phyloP scores from a whole-genome alignment of 2,888 invertebrate species.

The Dastarcus helophoroides region DNA sequence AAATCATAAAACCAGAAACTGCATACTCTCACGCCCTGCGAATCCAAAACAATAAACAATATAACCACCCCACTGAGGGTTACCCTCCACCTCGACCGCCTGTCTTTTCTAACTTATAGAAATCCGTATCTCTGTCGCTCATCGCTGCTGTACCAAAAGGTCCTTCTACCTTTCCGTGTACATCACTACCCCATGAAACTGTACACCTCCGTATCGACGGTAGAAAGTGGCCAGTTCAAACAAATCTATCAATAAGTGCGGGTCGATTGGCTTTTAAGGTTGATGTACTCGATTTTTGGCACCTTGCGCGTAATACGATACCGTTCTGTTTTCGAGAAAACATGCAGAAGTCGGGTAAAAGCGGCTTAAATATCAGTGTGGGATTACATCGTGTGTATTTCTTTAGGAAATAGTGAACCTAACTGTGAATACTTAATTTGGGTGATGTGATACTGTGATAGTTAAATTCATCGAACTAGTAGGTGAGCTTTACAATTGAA shows the following conservation, averaged over 20 bases:
- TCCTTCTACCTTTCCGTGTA: slow-evolving; percentile 9
- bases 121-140: too few relatives aligned
- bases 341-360: too few relatives aligned
- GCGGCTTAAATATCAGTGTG: too few relatives aligned
- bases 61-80: slow-evolving; percentile 8
- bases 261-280: slow-evolving; percentile 10
- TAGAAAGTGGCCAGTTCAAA: slow-evolving; percentile 17
- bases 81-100: slow-evolving; percentile 7
- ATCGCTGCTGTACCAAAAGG: too few relatives aligned
- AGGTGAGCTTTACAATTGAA: too few relatives aligned
- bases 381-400: too few relatives aligned
- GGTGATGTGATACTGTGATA: too few relatives aligned
- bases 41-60: slow-evolving; percentile 12
- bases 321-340: too few relatives aligned
- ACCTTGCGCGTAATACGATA: neutral
- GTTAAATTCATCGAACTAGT: too few relatives aligned
- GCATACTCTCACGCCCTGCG: slow-evolving; percentile 29
- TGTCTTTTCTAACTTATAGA: slow-evolving; percentile 6
- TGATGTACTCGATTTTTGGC: neutral
- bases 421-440: too few relatives aligned
- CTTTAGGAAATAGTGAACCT: too few relatives aligned
- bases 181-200: slow-evolving; percentile 16
- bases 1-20: slow-evolving; percentile 16
- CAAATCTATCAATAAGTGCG: slow-evolving; percentile 16
- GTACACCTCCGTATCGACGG: slow-evolving; percentile 15